Evolutionary conservation across 2,888 invertebrate species (phyloP), one percentile per base, ranked within the genome.

Genomic region (Metalampra italica): DNA sequence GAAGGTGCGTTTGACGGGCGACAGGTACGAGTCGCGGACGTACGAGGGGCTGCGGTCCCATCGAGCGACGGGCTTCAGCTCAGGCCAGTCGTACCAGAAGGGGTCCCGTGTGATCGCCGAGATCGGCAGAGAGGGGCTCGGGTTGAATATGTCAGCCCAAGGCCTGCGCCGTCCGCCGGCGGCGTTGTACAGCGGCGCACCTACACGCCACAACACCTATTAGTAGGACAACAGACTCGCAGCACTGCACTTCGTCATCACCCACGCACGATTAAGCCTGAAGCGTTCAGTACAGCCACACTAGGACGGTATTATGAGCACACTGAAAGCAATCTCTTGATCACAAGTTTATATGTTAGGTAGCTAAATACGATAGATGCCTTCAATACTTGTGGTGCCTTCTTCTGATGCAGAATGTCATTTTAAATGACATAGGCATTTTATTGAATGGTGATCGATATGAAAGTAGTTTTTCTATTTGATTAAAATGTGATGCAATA

Each of bases 1-100:
- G 91, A 95, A 97, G 88, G 94, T 94, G 90, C 95, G 94, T 92
- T 96, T 96, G 82, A 97, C 92, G 55, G 97, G 97, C 76, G 96
- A 96, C 85, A 97, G 93, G 91, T 94, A 97, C 75, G 96, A 96
- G 91, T 95, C 94, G 66, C 97, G 92, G 78, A 96, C 91, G 90
- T 93, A 94, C 82, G 93, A 94, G 55, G 95, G 94, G 79, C 93
- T 92, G 79, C 90, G 92, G 81, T 93, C 92, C 91, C 92, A 92
- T 69, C 92, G 91, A 57, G 93, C 92, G 83, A 93, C 91, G 61
- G 96, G 96, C 80, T 92, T 92, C 83, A 94, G 92, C 84, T 94
- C 93, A 66, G 95, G 96, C 86, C 94, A 87, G 85, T 93, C 93
- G 92, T 94, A 94, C 96, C 96, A 96, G 94, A 96, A 96, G 70